A percentile compares a stretch with the other conserved stretches of the same genome.
phyloP scores from a whole-genome alignment of 1,140 invertebrate genomes.

The Heliconius himera region DNA sequence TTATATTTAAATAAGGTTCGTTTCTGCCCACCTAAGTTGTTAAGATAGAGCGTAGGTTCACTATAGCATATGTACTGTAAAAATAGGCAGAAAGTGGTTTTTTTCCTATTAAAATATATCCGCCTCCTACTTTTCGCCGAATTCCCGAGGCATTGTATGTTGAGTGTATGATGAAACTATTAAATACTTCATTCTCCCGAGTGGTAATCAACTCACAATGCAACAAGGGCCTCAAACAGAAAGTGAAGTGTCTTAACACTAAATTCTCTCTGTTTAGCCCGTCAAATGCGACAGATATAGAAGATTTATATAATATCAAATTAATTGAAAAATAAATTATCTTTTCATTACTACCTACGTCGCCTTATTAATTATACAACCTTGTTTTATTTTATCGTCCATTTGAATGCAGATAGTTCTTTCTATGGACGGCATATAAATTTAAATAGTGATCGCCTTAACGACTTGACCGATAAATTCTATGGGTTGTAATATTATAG shows the following conservation, averaged over 20 bases:
- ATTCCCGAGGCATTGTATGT: too few species aligned
- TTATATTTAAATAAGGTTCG: too few species aligned
- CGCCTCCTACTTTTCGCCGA: too few species aligned
- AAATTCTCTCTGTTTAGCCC: neutral
- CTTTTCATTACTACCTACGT: constrained; percentile 1
- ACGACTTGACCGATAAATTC: constrained; percentile 10
- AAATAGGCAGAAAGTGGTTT: neutral
- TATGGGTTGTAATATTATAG: neutral
- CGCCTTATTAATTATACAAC: constrained; percentile 11
- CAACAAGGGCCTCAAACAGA: neutral
- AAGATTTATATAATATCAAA: constrained; percentile 1
- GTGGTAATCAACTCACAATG: too few species aligned
- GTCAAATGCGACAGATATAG: neutral
- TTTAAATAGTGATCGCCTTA: constrained; percentile 4
- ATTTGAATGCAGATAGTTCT: constrained; percentile 13
- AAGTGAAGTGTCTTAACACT: neutral
- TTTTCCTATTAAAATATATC: too few species aligned
- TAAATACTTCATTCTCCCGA: too few species aligned
- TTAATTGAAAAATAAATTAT: neutral
- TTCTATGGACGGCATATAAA: neutral
- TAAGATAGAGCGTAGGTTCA: too few species aligned
- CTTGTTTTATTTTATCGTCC: constrained; percentile 13
- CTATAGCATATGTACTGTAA: too few species aligned
- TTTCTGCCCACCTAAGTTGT: too few species aligned
- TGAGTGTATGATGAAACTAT: too few species aligned